A percentile compares a stretch with the other conserved stretches of the same genome.
Evolutionary conservation across 2,797 vertebrate species (phyloP).

Genomic region (Erithacus rubecula): DNA sequence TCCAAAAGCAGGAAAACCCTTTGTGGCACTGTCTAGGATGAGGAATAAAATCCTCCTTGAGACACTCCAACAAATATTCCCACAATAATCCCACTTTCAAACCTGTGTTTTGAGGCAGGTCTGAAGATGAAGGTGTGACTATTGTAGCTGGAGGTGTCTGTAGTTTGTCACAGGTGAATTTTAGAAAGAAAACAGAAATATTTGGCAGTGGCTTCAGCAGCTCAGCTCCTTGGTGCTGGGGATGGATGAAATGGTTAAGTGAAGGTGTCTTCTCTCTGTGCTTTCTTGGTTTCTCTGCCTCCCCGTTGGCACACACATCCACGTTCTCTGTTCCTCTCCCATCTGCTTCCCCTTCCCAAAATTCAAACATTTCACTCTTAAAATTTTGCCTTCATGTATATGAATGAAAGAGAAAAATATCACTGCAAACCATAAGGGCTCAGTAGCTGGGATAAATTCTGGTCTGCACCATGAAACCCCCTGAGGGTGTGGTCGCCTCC

Average conservation of each 20-base stretch:
- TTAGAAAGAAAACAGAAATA: not conserved
- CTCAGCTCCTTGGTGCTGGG: not conserved
- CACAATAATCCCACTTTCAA: not conserved
- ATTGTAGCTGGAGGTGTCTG: not conserved
- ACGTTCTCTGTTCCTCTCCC: not conserved
- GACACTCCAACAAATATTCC: not conserved
- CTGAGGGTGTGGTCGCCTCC: not conserved
- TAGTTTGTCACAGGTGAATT: not conserved
- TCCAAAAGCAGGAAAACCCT: not conserved
- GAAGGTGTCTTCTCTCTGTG: not conserved
- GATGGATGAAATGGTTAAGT: not conserved
- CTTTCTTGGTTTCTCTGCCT: conserved; percentile 1
- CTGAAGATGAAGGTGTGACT: not conserved
- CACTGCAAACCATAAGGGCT: not conserved
- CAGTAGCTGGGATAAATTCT: not conserved
- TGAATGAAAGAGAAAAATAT: not conserved
- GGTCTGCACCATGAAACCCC: not conserved
- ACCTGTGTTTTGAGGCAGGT: not conserved
- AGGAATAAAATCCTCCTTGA: not conserved
- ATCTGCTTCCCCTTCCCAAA: conserved; percentile 26
- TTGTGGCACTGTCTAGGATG: fast-evolving
- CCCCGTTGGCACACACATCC: not conserved
- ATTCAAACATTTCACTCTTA: not conserved
- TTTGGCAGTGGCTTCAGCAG: not conserved
- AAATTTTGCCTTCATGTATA: not conserved